Conservation (phyloP, 1,140 invertebrate genomes). For the Anoplophora glabripennis region DNA sequence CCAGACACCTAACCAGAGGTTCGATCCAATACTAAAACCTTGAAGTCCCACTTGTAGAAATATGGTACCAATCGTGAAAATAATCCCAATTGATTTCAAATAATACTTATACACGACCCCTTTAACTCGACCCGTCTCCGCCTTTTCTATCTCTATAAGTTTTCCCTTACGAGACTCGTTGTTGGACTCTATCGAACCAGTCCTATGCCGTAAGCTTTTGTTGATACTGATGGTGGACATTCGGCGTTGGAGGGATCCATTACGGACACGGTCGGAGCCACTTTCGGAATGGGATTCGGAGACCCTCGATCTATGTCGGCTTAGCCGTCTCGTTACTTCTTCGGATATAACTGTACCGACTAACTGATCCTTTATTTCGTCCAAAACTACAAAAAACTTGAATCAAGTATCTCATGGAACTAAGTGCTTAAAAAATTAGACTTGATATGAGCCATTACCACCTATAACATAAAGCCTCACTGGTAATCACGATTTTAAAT, state of each 20-base stretch:
- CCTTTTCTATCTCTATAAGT: conserved; percentile 83
- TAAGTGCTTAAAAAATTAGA: too few relatives aligned
- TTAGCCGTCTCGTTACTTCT: conserved; percentile 65
- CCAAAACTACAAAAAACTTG: conserved; percentile 57
- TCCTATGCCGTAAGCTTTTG: conserved; percentile 32
- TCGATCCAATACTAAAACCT: conserved; percentile 85
- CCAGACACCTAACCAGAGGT: conserved; percentile 90
- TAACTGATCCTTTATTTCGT: conserved; percentile 72
- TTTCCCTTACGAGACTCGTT: conserved; percentile 55
- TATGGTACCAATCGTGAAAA: conserved; percentile 70
- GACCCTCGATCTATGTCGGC: conserved; percentile 53
- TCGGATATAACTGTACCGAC: conserved; percentile 63
- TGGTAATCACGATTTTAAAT: too few relatives aligned
- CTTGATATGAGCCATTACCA: too few relatives aligned
- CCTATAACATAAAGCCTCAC: too few relatives aligned
- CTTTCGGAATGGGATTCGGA: conserved; percentile 63
- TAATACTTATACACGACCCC: conserved; percentile 87
- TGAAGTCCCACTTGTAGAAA: conserved; percentile 84
- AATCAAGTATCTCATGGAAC: too few relatives aligned
- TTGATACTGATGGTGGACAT: conserved; percentile 36
- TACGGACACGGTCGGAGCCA: conserved; percentile 39
- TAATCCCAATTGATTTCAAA: conserved; percentile 77
- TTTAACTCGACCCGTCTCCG: conserved; percentile 89
- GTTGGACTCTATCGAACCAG: conserved; percentile 44
- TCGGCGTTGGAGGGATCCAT: conserved; percentile 34